These are phyloP conservation scores for Loris lydekkerianus DNA, from an alignment of 2,797 vertebrate genomes.

Conservation along the genomic window DNA sequence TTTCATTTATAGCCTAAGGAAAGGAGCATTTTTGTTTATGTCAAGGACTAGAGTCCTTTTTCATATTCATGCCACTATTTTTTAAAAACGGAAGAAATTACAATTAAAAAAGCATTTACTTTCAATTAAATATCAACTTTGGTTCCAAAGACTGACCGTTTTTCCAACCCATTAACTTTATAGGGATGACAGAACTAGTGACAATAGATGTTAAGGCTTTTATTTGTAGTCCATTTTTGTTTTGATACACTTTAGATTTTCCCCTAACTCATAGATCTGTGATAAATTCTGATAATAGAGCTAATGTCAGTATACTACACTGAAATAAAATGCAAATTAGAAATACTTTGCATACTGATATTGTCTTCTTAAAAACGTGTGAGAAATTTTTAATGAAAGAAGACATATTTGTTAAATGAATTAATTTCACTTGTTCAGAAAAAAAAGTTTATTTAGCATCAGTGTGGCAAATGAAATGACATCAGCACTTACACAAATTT, in stretches of 20 bases:
- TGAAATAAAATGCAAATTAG: slow-evolving; percentile 86
- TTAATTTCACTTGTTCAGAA: slow-evolving; percentile 83
- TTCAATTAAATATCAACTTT: slow-evolving; percentile 89
- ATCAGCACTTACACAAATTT: slow-evolving; percentile 53
- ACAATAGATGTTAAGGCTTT: slow-evolving; percentile 85
- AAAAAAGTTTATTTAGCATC: slow-evolving; percentile 86
- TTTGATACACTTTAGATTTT: slow-evolving; percentile 80
- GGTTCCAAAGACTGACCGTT: slow-evolving; percentile 86
- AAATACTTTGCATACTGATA: slow-evolving; percentile 73
- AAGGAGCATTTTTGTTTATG: slow-evolving; percentile 69
- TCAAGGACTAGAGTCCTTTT: slow-evolving; percentile 79
- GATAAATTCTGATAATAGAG: slow-evolving; percentile 84
- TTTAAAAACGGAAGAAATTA: slow-evolving; percentile 79
- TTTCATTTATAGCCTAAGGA: slow-evolving; percentile 65
- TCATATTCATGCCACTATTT: slow-evolving; percentile 73
- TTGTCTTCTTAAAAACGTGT: slow-evolving; percentile 78
- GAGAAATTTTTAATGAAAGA: slow-evolving; percentile 79
- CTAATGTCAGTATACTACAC: slow-evolving; percentile 86
- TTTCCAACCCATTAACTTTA: slow-evolving; percentile 88
- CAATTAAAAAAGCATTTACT: slow-evolving; percentile 87
- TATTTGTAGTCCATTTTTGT: slow-evolving; percentile 85
- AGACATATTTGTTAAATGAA: slow-evolving; percentile 80
- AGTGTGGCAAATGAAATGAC: slow-evolving; percentile 73
- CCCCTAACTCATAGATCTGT: slow-evolving; percentile 83
- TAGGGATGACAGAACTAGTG: slow-evolving; percentile 86